Evolutionary conservation across 2,113 vertebrate species (phyloP).

Genomic region (Trematocara zebra): DNA sequence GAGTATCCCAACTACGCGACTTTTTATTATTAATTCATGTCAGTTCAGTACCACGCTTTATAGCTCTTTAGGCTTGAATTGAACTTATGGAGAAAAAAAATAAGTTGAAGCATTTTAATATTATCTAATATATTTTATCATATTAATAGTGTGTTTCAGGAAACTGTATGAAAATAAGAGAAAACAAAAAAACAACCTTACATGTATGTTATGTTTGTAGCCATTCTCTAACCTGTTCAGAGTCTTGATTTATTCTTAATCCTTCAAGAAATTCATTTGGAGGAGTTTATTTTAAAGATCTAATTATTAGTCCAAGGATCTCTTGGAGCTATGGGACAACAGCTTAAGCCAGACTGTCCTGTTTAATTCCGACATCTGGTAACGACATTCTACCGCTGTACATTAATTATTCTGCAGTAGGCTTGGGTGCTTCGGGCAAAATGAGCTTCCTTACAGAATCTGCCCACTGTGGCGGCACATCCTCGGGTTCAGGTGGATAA

Average conservation of each 20-base stretch:
- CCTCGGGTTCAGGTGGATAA: constrained; percentile 86
- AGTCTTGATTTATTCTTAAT: background rate
- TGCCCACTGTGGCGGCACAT: constrained; percentile 88
- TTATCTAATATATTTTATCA: background rate
- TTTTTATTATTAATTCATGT: background rate
- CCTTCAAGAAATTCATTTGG: background rate
- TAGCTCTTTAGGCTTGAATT: background rate
- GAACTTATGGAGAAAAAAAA: background rate
- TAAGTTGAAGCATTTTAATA: background rate
- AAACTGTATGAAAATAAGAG: background rate
- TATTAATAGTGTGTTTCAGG: background rate
- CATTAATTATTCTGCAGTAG: background rate
- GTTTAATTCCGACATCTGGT: background rate
- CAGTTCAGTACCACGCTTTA: background rate
- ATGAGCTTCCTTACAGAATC: constrained; percentile 83
- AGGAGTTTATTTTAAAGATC: background rate
- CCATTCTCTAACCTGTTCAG: background rate
- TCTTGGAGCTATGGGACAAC: background rate
- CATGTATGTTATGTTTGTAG: background rate
- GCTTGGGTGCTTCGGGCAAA: background rate
- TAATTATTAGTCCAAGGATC: background rate
- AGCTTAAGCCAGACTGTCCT: background rate
- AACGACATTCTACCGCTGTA: background rate
- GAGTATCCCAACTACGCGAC: background rate
- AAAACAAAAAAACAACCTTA: background rate